Base-by-base conservation (phyloP, 2,888 invertebrate species). In the Patella ulyssiponensis region DNA sequence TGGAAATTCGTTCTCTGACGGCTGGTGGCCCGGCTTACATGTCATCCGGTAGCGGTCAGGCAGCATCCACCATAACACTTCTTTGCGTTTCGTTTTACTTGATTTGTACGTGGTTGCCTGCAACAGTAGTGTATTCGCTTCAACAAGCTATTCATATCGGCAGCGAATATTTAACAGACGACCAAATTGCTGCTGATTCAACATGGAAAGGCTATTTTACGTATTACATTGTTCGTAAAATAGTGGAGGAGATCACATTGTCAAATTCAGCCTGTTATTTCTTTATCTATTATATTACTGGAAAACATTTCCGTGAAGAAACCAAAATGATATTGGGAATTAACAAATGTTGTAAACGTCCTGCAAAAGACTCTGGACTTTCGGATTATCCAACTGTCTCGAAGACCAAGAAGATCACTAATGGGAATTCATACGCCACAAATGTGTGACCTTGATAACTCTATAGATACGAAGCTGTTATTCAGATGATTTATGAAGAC, bases 41-140 rank as follows among this genome's bases (percentile, higher is more conserved):
- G 74, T 77, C 82, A 53, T 54, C 81, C 12, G 72, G 79, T 1
- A 79, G 84, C 33, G 84, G 87, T 74, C 85, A 85, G 72, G 84
- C 86, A 17, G 91, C 91, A 5, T 90, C 91, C 1, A 92, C 92
- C 2, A 84, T 90, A 20, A 91, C 91, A 27, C 82, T 92, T 2
- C 83, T 92, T 27, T 87, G 89, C 2, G 91, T 92, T 9, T 91
- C 91, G 4, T 92, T 92, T 81, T 92, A 90, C 81, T 86, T 91
- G 15, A 91, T 91, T 52, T 86, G 89, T 77, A 91, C 91, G 14
- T 86, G 90, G 74, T 82, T 92, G 15, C 92, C 92, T 5, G 90
- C 89, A 33, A 90, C 91, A 0, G 82, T 91, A 69, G 89, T 91
- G 12, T 91, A 90, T 80, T 85, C 88, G 12, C 76, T 90, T 56